These are phyloP conservation scores for Haliclystus octoradiatus DNA, from an alignment of 30 jellyfish, hydroid and myxozoan species.

Conservation along the genomic window DNA sequence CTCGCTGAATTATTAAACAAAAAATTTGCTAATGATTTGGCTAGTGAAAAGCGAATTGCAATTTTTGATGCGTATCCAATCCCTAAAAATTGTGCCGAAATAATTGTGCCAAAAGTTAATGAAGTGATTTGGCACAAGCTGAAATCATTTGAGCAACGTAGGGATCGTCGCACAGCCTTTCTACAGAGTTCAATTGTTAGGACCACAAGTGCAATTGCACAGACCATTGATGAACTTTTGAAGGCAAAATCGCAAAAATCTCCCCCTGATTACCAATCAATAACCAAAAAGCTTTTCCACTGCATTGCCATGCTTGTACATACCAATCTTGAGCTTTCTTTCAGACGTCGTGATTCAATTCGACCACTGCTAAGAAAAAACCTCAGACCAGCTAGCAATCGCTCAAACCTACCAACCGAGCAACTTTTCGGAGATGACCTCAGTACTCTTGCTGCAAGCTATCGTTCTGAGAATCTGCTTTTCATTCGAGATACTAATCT, in stretches of 20 bases:
- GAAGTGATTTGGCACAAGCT: constrained; percentile 8
- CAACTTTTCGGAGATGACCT: too few species aligned
- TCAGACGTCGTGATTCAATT: constrained; percentile 6
- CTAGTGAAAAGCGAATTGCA: too few species aligned
- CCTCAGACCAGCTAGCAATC: too few species aligned
- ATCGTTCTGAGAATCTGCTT: too few species aligned
- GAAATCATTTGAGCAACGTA: not conserved
- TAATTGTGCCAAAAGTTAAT: constrained; percentile 6
- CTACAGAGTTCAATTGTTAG: constrained; percentile 8
- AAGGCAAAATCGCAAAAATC: constrained; percentile 10
- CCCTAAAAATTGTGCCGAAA: constrained; percentile 22
- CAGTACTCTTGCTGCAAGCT: too few species aligned
- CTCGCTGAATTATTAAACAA: too few species aligned
- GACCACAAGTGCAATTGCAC: constrained; percentile 18
- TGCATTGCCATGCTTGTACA: constrained; percentile 13
- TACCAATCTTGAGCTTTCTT: constrained; percentile 17
- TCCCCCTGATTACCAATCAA: constrained; percentile 6
- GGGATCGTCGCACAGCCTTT: not conserved
- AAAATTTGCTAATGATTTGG: too few species aligned
- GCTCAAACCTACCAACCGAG: too few species aligned
- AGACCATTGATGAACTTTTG: constrained; percentile 16
- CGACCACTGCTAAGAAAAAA: too few species aligned
- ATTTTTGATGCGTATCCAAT: too few species aligned
- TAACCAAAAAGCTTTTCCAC: constrained; percentile 8
- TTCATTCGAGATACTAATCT: too few species aligned